Percentiles rank a stretch among this genome's conserved stretches.
These are phyloP conservation scores for Beaufortia kweichowensis DNA, from an alignment of 2,113 vertebrate genomes.

Conservation along the genomic window DNA sequence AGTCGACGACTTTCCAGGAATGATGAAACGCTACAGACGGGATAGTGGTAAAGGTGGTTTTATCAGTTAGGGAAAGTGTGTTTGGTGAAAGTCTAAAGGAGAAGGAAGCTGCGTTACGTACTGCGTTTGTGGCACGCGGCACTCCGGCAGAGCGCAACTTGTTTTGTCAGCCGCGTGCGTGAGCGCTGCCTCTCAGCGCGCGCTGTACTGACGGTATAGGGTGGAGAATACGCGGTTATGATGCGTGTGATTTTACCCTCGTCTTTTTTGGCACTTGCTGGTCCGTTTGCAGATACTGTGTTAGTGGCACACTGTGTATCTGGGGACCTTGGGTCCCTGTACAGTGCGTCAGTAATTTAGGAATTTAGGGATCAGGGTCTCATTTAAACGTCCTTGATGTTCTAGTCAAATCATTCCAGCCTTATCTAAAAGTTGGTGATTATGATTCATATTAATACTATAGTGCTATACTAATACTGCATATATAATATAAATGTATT, in stretches of 20 bases:
- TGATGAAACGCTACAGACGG: neutral
- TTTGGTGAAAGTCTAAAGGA: neutral
- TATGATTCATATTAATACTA: too few species aligned
- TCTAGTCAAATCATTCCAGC: too few species aligned
- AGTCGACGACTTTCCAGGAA: neutral
- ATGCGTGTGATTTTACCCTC: neutral
- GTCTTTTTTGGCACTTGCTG: neutral
- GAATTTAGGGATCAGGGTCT: neutral
- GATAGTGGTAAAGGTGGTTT: neutral
- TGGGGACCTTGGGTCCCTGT: neutral
- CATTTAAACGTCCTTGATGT: neutral
- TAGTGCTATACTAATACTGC: too few species aligned
- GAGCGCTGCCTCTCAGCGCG: slow-evolving; percentile 10
- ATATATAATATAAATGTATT: neutral
- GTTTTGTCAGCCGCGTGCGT: neutral
- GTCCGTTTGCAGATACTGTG: neutral
- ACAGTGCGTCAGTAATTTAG: neutral
- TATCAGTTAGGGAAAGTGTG: neutral
- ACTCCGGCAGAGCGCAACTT: slow-evolving; percentile 9
- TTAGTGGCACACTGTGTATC: neutral
- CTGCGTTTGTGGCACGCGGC: neutral
- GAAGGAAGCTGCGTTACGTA: neutral
- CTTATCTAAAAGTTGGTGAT: too few species aligned
- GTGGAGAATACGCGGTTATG: neutral
- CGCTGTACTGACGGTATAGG: slow-evolving; percentile 16